Percentiles rank a stretch among this genome's conserved stretches.
Evolutionary conservation across 2,113 vertebrate genomes (phyloP).

Genomic region (Rhynchopsitta pachyrhyncha): DNA sequence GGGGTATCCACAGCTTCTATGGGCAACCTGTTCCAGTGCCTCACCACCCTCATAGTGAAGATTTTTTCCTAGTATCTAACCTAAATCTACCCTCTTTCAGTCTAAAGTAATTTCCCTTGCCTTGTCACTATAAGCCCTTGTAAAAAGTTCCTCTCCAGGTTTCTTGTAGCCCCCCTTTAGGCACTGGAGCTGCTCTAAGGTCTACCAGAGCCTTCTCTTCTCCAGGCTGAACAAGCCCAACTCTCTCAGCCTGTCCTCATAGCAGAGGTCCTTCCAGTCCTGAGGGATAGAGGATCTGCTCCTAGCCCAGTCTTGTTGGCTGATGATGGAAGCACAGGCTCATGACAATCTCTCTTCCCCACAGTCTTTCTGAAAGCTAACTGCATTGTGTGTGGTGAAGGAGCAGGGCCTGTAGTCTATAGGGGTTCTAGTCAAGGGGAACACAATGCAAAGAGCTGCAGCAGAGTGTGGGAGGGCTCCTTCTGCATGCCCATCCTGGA

Average conservation of each 20-base stretch:
- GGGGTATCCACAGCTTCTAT: background rate
- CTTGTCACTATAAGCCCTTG: background rate
- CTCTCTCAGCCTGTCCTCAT: background rate
- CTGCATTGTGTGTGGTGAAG: fast-evolving
- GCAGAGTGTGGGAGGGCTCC: background rate
- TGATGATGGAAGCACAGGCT: background rate
- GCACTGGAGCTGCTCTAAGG: background rate
- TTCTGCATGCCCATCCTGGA: background rate
- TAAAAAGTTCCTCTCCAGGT: background rate
- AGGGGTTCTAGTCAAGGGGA: background rate
- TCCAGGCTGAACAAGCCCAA: background rate
- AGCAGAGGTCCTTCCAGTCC: background rate
- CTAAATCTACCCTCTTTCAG: background rate
- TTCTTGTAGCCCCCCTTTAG: background rate
- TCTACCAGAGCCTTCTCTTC: background rate
- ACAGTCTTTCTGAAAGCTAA: background rate
- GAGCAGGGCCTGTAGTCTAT: fast-evolving
- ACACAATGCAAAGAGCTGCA: background rate
- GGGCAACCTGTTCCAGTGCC: background rate
- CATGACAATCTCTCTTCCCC: fast-evolving
- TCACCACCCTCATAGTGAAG: background rate
- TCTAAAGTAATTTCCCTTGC: background rate
- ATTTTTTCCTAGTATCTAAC: background rate
- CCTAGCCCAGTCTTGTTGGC: background rate
- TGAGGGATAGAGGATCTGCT: background rate